These are phyloP conservation scores for Orientallactaga bullata DNA, from an alignment of 2,113 vertebrate genomes.

Conservation along the genomic window DNA sequence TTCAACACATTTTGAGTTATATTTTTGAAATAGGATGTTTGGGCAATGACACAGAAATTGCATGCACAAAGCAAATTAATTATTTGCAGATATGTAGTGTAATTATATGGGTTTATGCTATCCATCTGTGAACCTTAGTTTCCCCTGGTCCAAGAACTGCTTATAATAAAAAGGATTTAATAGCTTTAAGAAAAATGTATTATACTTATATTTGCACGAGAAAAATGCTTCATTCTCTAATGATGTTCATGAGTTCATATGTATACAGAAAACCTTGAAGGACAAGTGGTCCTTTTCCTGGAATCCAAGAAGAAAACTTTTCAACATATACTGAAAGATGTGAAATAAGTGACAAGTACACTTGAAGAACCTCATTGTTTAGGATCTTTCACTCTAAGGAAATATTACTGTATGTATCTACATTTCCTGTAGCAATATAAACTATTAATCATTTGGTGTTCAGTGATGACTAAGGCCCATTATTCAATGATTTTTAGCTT, in stretches of 20 bases:
- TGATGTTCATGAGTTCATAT: conserved; percentile 31
- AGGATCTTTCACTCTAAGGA: conserved; percentile 39
- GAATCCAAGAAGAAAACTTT: conserved; percentile 20
- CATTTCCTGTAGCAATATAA: conserved; percentile 31
- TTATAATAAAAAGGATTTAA: conserved; percentile 76
- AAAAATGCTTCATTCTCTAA: conserved; percentile 46
- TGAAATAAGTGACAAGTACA: background rate
- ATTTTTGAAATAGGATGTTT: conserved; percentile 82
- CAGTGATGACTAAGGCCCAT: background rate
- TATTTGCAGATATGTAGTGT: conserved; percentile 82
- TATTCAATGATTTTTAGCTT: background rate
- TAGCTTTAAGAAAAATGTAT: conserved; percentile 76
- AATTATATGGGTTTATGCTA: conserved; percentile 82
- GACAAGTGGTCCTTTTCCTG: background rate
- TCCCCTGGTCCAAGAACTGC: conserved; percentile 67
- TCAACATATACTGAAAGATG: background rate
- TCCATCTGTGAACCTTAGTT: conserved; percentile 80
- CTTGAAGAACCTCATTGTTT: conserved; percentile 40
- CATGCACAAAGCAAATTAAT: conserved; percentile 83
- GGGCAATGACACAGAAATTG: conserved; percentile 83
- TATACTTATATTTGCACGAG: conserved; percentile 65
- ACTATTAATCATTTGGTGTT: background rate
- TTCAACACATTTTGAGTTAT: conserved; percentile 82
- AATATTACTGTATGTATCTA: conserved; percentile 39
- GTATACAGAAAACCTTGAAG: background rate